A percentile compares a stretch with the other conserved stretches of the same genome.
phyloP scores from a whole-genome alignment of 2,797 vertebrate species.

The Semaprochilodus insignis region DNA sequence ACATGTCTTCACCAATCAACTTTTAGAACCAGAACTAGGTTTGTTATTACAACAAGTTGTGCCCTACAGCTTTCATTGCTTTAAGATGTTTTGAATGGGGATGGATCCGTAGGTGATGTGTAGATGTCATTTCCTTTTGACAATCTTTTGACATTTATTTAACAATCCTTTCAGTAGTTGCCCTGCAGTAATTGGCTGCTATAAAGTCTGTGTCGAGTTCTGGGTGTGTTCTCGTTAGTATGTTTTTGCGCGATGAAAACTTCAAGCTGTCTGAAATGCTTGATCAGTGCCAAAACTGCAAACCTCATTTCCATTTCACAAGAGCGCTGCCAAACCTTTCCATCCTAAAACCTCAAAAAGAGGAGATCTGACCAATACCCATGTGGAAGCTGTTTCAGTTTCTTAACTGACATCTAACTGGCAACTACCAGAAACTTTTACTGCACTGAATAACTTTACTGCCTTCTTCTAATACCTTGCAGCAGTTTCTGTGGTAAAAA shows the following conservation, averaged over 20 bases:
- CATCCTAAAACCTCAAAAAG: slow-evolving; percentile 18
- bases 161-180: not conserved
- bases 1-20: too few relatives aligned
- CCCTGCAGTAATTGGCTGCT: slow-evolving; percentile 6
- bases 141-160: too few relatives aligned
- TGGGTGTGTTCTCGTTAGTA: slow-evolving; percentile 30
- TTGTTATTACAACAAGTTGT: too few relatives aligned
- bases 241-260: slow-evolving; percentile 33
- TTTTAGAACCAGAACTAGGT: too few relatives aligned
- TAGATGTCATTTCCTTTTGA: too few relatives aligned
- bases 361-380: not conserved
- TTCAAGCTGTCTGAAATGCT: not conserved
- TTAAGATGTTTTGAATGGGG: too few relatives aligned
- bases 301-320: slow-evolving; percentile 46
- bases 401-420: not conserved
- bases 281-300: slow-evolving; percentile 20
- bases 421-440: not conserved
- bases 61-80: too few relatives aligned
- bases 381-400: slow-evolving; percentile 2
- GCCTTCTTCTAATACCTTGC: not conserved
- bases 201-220: not conserved
- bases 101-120: too few relatives aligned
- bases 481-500: not conserved
- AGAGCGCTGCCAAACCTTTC: slow-evolving; percentile 11
- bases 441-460: not conserved